phyloP scores from a whole-genome alignment of 2,888 invertebrate species.

The Fragum sueziense region DNA sequence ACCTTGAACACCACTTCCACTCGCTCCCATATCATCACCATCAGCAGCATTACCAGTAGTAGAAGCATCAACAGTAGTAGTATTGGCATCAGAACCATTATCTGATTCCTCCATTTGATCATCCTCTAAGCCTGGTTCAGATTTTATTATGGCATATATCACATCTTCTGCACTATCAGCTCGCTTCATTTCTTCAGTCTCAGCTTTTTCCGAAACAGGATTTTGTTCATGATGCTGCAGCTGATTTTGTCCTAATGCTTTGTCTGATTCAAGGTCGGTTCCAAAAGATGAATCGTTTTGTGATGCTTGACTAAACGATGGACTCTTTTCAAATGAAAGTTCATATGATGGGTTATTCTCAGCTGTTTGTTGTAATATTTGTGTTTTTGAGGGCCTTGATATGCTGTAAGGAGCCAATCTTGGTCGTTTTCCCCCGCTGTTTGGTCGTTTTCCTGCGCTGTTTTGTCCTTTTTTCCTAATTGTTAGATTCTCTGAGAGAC shows the following conservation, averaged over 20 bases:
- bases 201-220: neutral
- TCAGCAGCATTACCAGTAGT: neutral
- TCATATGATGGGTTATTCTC: neutral
- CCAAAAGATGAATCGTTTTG: neutral
- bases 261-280: neutral
- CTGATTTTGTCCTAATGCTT: neutral
- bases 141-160: neutral
- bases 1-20: neutral
- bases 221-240: neutral
- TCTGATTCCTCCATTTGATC: neutral
- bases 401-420: conserved; percentile 7
- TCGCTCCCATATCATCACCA: neutral
- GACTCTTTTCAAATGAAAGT: too few species aligned
- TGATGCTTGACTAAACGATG: neutral
- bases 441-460: neutral
- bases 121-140: neutral
- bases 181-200: neutral
- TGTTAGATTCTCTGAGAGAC: neutral
- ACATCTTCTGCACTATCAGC: neutral
- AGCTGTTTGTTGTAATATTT: neutral
- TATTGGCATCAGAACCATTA: neutral
- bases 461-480: neutral
- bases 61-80: neutral
- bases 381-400: neutral
- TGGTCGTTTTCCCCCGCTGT: neutral